These are phyloP conservation scores for Notolabrus celidotus DNA, from an alignment of 2,797 vertebrate genomes.

Conservation along the genomic window DNA sequence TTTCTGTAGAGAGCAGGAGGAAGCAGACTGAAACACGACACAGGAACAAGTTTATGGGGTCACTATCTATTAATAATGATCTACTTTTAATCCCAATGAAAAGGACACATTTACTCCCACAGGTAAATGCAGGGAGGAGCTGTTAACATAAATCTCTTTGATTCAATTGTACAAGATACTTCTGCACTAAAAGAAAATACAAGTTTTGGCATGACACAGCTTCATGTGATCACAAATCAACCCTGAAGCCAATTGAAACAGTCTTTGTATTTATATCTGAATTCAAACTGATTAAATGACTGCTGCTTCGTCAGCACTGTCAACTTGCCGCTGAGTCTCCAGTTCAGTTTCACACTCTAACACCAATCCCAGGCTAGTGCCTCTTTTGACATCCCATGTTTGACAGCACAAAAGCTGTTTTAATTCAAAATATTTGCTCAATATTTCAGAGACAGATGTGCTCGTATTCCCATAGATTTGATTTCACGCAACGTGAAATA, in stretches of 20 bases:
- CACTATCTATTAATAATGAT: slow-evolving; percentile 42
- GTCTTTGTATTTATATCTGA: slow-evolving; percentile 6
- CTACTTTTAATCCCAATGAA: slow-evolving; percentile 36
- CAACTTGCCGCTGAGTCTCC: slow-evolving; percentile 17
- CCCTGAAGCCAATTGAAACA: slow-evolving; percentile 28
- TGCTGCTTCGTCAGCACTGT: slow-evolving; percentile 39
- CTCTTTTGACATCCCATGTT: slow-evolving; percentile 72
- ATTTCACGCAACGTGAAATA: slow-evolving; percentile 75
- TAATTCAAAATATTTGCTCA: slow-evolving; percentile 83
- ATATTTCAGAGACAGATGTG: slow-evolving; percentile 81
- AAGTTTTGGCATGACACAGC: slow-evolving; percentile 22
- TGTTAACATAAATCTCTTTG: neutral
- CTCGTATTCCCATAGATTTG: slow-evolving; percentile 74
- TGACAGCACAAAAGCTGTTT: slow-evolving; percentile 78
- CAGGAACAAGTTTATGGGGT: slow-evolving; percentile 48
- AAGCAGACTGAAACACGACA: slow-evolving; percentile 54
- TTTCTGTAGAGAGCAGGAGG: slow-evolving; percentile 45
- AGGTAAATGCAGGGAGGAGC: slow-evolving; percentile 6
- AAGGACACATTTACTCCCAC: slow-evolving; percentile 13
- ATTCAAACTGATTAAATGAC: slow-evolving; percentile 26
- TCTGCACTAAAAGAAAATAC: slow-evolving; percentile 27
- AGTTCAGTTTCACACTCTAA: slow-evolving; percentile 60
- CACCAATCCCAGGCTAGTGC: slow-evolving; percentile 42
- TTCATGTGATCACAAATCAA: slow-evolving; percentile 19
- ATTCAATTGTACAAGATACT: slow-evolving; percentile 25